A percentile compares a stretch with the other conserved stretches of the same genome.
These are phyloP conservation scores for Chalcis sispes DNA, from an alignment of 2,888 invertebrate genomes.

Conservation along the genomic window DNA sequence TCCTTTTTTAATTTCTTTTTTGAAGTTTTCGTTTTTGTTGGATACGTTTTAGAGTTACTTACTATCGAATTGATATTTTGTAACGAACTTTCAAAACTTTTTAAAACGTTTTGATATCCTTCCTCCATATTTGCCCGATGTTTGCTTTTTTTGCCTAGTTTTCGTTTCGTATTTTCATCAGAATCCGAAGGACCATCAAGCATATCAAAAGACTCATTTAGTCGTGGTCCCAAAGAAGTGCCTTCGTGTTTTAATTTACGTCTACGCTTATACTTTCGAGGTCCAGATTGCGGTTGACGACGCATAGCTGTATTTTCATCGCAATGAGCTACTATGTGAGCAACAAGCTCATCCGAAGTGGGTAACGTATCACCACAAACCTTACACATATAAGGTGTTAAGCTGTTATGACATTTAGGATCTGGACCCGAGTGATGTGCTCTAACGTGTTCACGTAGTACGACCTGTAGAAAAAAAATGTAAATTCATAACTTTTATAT, in stretches of 20 bases:
- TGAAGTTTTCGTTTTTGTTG: slow-evolving; percentile 68
- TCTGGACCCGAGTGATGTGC: slow-evolving; percentile 91
- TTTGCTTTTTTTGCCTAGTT: slow-evolving; percentile 71
- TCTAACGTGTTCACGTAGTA: slow-evolving; percentile 88
- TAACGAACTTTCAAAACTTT: slow-evolving; percentile 72
- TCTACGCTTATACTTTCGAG: slow-evolving; percentile 88
- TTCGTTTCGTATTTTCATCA: slow-evolving; percentile 73
- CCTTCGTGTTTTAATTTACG: slow-evolving; percentile 84
- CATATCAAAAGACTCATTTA: slow-evolving; percentile 69
- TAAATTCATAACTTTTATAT: too few species aligned
- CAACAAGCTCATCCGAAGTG: slow-evolving; percentile 86
- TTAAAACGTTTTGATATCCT: slow-evolving; percentile 72
- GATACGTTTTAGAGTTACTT: slow-evolving; percentile 73
- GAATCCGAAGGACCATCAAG: slow-evolving; percentile 70
- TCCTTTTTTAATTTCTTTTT: slow-evolving; percentile 74
- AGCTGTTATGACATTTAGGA: slow-evolving; percentile 80
- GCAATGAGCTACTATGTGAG: slow-evolving; percentile 90
- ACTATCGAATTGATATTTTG: slow-evolving; percentile 76
- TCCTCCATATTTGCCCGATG: slow-evolving; percentile 69
- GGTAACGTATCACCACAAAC: slow-evolving; percentile 85
- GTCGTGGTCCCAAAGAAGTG: slow-evolving; percentile 58
- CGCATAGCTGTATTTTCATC: slow-evolving; percentile 90
- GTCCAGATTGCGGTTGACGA: slow-evolving; percentile 86
- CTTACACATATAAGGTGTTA: slow-evolving; percentile 84
- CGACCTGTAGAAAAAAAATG: slow-evolving; percentile 77